Conservation (phyloP, 1,140 invertebrate genomes). For the Tachypleus tridentatus region DNA sequence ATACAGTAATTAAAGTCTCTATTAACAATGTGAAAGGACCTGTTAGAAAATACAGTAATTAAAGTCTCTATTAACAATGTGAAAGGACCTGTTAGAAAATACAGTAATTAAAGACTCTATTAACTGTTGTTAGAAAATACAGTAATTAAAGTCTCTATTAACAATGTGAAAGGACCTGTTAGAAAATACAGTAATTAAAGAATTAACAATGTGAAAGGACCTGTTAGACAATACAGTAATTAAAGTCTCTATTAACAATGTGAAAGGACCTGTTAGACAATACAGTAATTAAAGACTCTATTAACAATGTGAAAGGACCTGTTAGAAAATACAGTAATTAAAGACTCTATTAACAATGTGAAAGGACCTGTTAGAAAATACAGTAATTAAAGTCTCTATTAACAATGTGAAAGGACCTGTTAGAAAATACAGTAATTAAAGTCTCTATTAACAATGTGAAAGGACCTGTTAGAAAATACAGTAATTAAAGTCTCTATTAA, state of each 20-base stretch:
- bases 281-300: too few species aligned
- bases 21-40: constrained; percentile 32
- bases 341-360: too few species aligned
- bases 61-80: too few species aligned
- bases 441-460: too few species aligned
- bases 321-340: neutral
- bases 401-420: constrained; percentile 30
- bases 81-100: constrained; percentile 22
- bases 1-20: neutral
- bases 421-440: neutral
- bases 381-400: too few species aligned
- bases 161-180: constrained; percentile 29
- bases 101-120: too few species aligned
- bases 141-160: too few species aligned
- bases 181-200: neutral
- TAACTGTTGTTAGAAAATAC: neutral
- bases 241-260: too few species aligned
- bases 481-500: too few species aligned
- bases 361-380: constrained; percentile 21
- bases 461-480: constrained; percentile 12
- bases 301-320: constrained; percentile 31
- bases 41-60: neutral
- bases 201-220: constrained; percentile 32
- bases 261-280: constrained; percentile 26
- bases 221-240: neutral